These are phyloP conservation scores for Lordiphosa andalusiaca DNA, from an alignment of 2,888 invertebrate species.

Conservation along the genomic window DNA sequence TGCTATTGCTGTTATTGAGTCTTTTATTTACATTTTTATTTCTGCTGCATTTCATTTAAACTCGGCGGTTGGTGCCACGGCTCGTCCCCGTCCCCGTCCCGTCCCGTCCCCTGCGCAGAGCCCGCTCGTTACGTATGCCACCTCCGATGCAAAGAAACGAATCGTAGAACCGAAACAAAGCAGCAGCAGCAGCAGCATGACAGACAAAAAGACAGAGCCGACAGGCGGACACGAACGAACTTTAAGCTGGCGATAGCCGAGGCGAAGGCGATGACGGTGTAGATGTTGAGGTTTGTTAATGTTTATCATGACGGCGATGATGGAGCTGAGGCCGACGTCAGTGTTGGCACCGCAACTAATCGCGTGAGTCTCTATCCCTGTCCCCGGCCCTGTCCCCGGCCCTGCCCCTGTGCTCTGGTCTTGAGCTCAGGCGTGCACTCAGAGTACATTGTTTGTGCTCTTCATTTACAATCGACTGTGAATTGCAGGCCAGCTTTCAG, in stretches of 20 bases:
- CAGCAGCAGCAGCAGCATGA: slow-evolving; percentile 45
- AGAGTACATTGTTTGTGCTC: slow-evolving; percentile 56
- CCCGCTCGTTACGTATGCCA: slow-evolving; percentile 44
- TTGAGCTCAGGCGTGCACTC: slow-evolving; percentile 5
- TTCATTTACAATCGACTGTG: slow-evolving; percentile 60
- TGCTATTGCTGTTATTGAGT: slow-evolving; percentile 58
- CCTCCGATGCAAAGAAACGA: slow-evolving; percentile 51
- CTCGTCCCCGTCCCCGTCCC: too few species aligned
- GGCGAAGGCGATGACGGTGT: slow-evolving; percentile 63
- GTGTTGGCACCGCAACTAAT: slow-evolving; percentile 68
- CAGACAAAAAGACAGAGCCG: slow-evolving; percentile 41
- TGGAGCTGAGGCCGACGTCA: slow-evolving; percentile 50
- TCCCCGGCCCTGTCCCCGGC: slow-evolving; percentile 45
- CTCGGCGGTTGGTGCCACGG: slow-evolving; percentile 33
- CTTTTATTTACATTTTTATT: slow-evolving; percentile 66
- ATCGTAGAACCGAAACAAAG: slow-evolving; percentile 42
- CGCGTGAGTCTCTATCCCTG: slow-evolving; percentile 63
- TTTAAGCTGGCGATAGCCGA: slow-evolving; percentile 25
- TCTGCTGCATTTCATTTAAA: slow-evolving; percentile 58
- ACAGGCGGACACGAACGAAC: slow-evolving; percentile 43
- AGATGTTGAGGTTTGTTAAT: slow-evolving; percentile 65
- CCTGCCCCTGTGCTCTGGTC: not conserved
- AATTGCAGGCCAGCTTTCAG: slow-evolving; percentile 46
- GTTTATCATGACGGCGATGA: slow-evolving; percentile 62
- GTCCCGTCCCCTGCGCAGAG: slow-evolving; percentile 21